Percentiles rank a stretch among this genome's conserved stretches.
Conservation (phyloP, 2,113 vertebrate genomes). For the Calyptomena viridis region DNA sequence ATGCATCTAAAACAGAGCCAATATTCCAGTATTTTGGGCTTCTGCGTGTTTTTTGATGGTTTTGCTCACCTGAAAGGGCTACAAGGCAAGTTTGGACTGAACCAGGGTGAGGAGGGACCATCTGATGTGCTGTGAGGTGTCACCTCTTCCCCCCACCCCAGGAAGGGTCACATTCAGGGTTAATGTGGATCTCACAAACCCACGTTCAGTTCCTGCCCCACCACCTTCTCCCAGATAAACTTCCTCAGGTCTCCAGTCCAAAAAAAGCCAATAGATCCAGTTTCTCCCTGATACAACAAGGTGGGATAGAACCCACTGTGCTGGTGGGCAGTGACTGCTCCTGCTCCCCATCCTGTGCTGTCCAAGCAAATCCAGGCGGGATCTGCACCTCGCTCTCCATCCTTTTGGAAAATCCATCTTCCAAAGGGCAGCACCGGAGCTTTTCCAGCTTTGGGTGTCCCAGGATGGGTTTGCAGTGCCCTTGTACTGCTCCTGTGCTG, state of each 20-base stretch:
- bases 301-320: not conserved
- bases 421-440: not conserved
- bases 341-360: not conserved
- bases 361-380: fast-evolving
- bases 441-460: not conserved
- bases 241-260: not conserved
- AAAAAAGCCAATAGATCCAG: not conserved
- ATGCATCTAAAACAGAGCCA: not conserved
- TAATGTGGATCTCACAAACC: not conserved
- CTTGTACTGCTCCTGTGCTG: not conserved
- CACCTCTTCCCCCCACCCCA: not conserved
- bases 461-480: not conserved
- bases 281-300: not conserved
- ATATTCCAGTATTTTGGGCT: not conserved
- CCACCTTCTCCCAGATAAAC: not conserved
- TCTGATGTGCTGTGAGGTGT: not conserved
- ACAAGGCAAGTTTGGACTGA: not conserved
- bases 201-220: not conserved
- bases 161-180: not conserved
- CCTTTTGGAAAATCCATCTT: not conserved
- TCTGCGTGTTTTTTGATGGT: not conserved
- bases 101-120: not conserved
- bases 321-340: not conserved
- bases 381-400: not conserved
- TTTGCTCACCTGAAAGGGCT: not conserved